These are phyloP conservation scores for Yoshiicerus persimilis DNA, from an alignment of 1,140 invertebrate genomes.

Conservation along the genomic window DNA sequence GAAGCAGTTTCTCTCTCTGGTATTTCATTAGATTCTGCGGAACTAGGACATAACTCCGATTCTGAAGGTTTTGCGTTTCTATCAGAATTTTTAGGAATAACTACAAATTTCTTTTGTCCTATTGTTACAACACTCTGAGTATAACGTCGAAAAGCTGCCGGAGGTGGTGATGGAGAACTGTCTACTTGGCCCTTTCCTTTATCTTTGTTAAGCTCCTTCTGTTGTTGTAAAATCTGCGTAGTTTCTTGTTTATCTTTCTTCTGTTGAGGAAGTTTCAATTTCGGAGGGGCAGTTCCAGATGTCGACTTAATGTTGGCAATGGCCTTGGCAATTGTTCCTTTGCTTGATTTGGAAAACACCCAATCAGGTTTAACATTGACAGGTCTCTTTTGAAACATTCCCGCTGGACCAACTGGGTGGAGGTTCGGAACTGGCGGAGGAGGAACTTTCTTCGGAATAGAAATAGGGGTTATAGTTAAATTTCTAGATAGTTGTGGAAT, in stretches of 20 bases:
- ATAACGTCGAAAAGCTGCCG: neutral
- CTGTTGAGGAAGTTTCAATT: neutral
- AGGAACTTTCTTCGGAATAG: neutral
- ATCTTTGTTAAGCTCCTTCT: neutral
- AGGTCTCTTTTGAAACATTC: neutral
- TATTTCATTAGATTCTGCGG: neutral
- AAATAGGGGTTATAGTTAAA: conserved; percentile 33
- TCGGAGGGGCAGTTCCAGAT: neutral
- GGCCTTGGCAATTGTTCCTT: neutral
- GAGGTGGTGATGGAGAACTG: neutral
- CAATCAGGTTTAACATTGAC: neutral
- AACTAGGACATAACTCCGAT: neutral
- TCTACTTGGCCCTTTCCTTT: neutral
- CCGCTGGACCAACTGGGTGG: neutral
- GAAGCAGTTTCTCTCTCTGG: neutral
- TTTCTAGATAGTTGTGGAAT: conserved; percentile 25
- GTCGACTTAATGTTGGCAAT: neutral
- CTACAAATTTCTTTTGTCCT: conserved; percentile 41
- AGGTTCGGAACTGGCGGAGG: conserved; percentile 27
- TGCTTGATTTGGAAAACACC: neutral
- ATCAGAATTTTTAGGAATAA: conserved; percentile 10
- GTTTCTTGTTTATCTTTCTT: neutral
- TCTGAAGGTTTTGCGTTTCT: neutral
- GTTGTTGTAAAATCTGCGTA: neutral
- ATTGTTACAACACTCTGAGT: conserved; percentile 39